Base-by-base conservation (phyloP, 1,140 invertebrate genomes). In the Drusus annulatus region DNA sequence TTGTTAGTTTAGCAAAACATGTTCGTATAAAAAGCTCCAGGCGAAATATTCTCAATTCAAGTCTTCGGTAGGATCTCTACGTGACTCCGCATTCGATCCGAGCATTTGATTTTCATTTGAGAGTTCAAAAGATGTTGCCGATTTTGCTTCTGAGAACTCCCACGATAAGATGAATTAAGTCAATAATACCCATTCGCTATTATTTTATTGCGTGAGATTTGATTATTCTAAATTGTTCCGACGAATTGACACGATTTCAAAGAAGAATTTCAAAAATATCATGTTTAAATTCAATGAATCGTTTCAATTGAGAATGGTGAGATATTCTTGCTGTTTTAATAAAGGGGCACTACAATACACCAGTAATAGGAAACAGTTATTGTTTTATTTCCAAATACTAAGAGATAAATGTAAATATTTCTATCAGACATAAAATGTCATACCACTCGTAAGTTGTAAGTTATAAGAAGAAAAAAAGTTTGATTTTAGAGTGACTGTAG, bases 1-100 rank as follows among this genome's bases (percentile, higher is more conserved):
- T 71, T 79, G 65, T 79, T 79, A 58, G 62, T 52, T 51, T 17
- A 65, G 62, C 25, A 31, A 58, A 77, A 73, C 71, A 76, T 52
- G 60, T 50, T 21, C 16, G 10, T 65, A 65, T 62, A 68, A 76
- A 76, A 77, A 76, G 63, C 54, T 73, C 36, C 62, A n/a, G 60
- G 60, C 52, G 23, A 23, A 58, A 78, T 76, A 78, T 76, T 36
- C 58, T 80, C 62, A 25, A 62, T 75, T 54, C 50, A 36, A 52
- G 45, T 45, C 36, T 45, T 45, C 13, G 13, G 36, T 45, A 45
- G 36, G 36, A 45, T 2, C 36, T 45, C 10, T 78, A 82, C 81
- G 81, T 82, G 81, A 82, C 81, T 74, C 7, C 4, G 58, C 65
- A 80, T 71, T 76, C 63, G 73, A 69, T 54, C 2, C n/a, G 31